These are phyloP conservation scores for Cavia porcellus DNA, from an alignment of 2,113 vertebrate species.

Conservation along the genomic window DNA sequence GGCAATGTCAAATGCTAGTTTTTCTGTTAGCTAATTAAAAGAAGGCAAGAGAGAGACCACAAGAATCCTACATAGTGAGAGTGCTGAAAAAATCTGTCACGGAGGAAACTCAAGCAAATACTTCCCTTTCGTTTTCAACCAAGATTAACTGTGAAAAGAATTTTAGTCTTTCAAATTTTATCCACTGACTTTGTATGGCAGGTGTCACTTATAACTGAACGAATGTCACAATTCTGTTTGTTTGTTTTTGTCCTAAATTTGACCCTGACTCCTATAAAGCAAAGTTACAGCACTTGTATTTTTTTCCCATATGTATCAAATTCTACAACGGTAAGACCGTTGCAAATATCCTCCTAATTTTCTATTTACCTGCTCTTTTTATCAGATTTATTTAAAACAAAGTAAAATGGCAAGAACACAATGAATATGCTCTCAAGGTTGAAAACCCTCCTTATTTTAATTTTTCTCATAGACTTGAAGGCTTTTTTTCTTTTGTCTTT, in stretches of 20 bases:
- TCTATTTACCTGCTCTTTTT: background rate
- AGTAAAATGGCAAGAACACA: background rate
- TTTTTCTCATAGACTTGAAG: background rate
- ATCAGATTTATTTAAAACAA: background rate
- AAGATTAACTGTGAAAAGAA: background rate
- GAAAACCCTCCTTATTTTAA: background rate
- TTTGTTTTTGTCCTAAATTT: background rate
- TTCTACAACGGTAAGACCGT: background rate
- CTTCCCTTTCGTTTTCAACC: background rate
- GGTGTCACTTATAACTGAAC: background rate
- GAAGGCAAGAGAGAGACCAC: background rate
- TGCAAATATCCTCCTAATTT: background rate
- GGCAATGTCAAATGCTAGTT: background rate
- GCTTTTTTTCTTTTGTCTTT: too few species aligned
- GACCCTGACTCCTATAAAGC: background rate
- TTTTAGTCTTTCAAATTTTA: background rate
- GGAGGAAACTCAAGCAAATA: background rate
- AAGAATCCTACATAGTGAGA: background rate
- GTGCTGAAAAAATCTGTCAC: background rate
- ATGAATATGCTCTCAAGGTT: background rate
- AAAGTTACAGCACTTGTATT: background rate
- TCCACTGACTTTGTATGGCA: background rate
- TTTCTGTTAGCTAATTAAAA: conserved; percentile 8
- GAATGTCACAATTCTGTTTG: background rate
- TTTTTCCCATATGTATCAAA: background rate